Percentiles rank a stretch among this genome's conserved stretches.
Conservation (phyloP, 2,113 vertebrate species). For the Ophthalmolycus amberensis region DNA sequence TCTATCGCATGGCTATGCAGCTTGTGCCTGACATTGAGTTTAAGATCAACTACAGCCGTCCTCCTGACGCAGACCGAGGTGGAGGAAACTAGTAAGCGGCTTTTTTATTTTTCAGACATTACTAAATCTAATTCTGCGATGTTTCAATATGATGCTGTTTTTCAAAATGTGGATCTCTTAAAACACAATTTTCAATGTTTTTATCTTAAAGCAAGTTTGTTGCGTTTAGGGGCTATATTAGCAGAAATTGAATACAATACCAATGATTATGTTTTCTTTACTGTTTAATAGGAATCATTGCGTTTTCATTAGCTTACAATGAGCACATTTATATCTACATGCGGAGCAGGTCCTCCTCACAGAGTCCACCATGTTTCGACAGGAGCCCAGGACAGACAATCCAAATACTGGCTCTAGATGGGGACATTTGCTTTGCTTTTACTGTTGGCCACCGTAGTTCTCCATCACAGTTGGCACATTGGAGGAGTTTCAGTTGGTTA, state of each 20-base stretch:
- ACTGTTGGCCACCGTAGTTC: too few species aligned
- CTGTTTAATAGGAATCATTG: neutral
- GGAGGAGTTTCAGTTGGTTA: too few species aligned
- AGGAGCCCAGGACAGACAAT: neutral
- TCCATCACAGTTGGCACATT: too few species aligned
- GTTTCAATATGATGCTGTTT: neutral
- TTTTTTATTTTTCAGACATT: neutral
- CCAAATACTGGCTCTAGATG: neutral
- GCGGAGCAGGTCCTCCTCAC: too few species aligned
- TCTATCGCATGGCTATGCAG: conserved; percentile 98
- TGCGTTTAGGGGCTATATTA: neutral
- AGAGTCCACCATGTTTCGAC: neutral
- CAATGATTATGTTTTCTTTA: neutral
- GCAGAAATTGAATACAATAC: neutral
- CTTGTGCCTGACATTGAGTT: conserved; percentile 98
- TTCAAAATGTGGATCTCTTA: neutral
- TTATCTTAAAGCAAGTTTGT: neutral
- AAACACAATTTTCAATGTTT: neutral
- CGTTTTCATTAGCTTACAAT: neutral
- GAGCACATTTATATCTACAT: neutral
- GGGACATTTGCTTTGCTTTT: too few species aligned
- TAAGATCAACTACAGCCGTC: conserved; percentile 94
- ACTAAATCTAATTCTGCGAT: neutral
- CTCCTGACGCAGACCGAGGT: conserved; percentile 88
- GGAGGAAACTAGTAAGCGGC: conserved; percentile 90